Percentiles rank a stretch among this genome's conserved stretches.
Evolutionary conservation across 2,888 invertebrate species (phyloP).

Genomic region (Nemotelus pantherinus): DNA sequence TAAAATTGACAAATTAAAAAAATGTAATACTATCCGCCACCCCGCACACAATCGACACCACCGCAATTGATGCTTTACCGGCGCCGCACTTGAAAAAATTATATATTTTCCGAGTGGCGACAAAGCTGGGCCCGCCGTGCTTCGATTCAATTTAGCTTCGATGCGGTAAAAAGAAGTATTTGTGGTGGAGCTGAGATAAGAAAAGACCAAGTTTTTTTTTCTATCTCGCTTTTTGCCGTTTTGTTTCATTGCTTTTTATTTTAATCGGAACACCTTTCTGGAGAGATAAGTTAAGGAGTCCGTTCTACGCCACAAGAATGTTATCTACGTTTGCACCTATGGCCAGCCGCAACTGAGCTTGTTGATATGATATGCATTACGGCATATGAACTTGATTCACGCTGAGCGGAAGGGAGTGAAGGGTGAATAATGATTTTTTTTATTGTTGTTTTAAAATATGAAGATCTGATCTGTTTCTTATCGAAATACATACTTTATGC

Average conservation of each 20-base stretch:
- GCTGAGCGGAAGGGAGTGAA: too few relatives aligned
- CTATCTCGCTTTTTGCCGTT: slow-evolving; percentile 2
- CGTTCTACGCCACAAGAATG: neutral
- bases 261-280: slow-evolving; percentile 24
- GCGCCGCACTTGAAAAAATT: slow-evolving; percentile 23
- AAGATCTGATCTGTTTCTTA: too few relatives aligned
- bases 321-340: slow-evolving; percentile 16
- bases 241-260: neutral
- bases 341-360: neutral
- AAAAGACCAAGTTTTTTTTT: slow-evolving; percentile 26
- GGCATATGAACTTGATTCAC: too few relatives aligned
- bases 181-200: slow-evolving; percentile 20
- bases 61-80: slow-evolving; percentile 12
- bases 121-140: neutral
- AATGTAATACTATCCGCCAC: slow-evolving; percentile 3
- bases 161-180: slow-evolving; percentile 29
- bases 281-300: slow-evolving; percentile 7
- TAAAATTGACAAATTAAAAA: slow-evolving; percentile 33
- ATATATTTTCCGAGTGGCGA: neutral
- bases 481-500: too few relatives aligned
- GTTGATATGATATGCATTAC: too few relatives aligned
- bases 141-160: slow-evolving; percentile 17
- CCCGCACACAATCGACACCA: slow-evolving; percentile 1
- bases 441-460: too few relatives aligned
- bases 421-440: too few relatives aligned